A percentile compares a stretch with the other conserved stretches of the same genome.
Evolutionary conservation across 2,113 vertebrate species (phyloP).

Genomic region (Oophaga pumilio): DNA sequence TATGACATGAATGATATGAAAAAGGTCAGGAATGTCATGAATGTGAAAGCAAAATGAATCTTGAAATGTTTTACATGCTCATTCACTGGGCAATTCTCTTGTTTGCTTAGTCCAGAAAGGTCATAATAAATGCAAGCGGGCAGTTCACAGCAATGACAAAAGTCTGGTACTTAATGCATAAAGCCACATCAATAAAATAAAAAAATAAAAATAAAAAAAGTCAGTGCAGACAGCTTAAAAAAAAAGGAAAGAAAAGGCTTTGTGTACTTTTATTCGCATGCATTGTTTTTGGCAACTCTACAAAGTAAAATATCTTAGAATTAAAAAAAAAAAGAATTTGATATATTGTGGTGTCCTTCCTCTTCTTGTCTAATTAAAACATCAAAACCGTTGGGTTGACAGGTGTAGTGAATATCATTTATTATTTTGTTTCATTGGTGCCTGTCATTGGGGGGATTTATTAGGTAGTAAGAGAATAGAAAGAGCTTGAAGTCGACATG

Average conservation of each 20-base stretch:
- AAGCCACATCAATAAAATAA: background rate
- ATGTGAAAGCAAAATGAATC: slow-evolving; percentile 30
- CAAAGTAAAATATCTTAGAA: too few relatives aligned
- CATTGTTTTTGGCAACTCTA: too few relatives aligned
- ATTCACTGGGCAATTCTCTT: slow-evolving; percentile 42
- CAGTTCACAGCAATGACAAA: slow-evolving; percentile 3
- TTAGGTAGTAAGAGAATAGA: too few relatives aligned
- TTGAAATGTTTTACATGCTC: slow-evolving; percentile 50
- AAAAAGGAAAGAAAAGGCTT: background rate
- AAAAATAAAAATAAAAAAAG: background rate
- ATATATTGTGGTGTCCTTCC: too few relatives aligned
- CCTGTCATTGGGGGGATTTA: too few relatives aligned
- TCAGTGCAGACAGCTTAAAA: background rate
- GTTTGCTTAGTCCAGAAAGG: slow-evolving; percentile 49
- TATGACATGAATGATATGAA: slow-evolving; percentile 51
- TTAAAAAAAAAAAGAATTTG: too few relatives aligned
- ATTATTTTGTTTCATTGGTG: too few relatives aligned
- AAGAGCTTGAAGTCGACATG: too few relatives aligned
- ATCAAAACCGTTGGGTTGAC: too few relatives aligned
- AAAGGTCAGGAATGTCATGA: slow-evolving; percentile 51
- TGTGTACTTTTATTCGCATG: too few relatives aligned
- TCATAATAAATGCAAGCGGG: slow-evolving; percentile 39
- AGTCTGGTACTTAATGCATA: slow-evolving; percentile 25
- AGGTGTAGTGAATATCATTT: too few relatives aligned
- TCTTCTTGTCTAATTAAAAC: too few relatives aligned